Percentiles rank a stretch among this genome's conserved stretches.
These are phyloP conservation scores for Siniperca scherzeri DNA, from an alignment of 2,797 vertebrate genomes.

Conservation along the genomic window DNA sequence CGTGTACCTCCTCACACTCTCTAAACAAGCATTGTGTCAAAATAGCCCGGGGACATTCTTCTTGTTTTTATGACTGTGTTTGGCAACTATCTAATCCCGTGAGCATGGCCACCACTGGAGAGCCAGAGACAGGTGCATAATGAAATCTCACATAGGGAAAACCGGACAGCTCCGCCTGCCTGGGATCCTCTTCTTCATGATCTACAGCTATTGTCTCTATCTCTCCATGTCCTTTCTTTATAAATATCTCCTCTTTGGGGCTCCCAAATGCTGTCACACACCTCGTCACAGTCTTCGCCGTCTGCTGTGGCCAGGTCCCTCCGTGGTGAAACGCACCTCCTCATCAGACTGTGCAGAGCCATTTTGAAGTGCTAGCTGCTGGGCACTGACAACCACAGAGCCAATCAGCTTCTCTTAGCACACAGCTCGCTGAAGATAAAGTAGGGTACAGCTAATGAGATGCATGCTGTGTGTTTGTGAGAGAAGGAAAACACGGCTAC, in stretches of 20 bases:
- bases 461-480: slow-evolving; percentile 40
- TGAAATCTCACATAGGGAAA: slow-evolving; percentile 72
- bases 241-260: slow-evolving; percentile 20
- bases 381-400: slow-evolving; percentile 46
- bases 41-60: slow-evolving; percentile 46
- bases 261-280: slow-evolving; percentile 35
- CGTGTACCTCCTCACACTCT: slow-evolving; percentile 18
- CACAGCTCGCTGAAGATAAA: slow-evolving; percentile 54
- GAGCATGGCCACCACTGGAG: slow-evolving; percentile 55
- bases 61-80: slow-evolving; percentile 61
- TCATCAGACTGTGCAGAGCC: slow-evolving; percentile 53
- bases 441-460: slow-evolving; percentile 56
- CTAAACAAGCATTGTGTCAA: slow-evolving; percentile 58
- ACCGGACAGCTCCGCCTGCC: slow-evolving; percentile 61
- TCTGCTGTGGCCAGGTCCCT: slow-evolving; percentile 28
- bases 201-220: slow-evolving; percentile 47
- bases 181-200: slow-evolving; percentile 47
- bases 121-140: slow-evolving; percentile 70
- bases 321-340: slow-evolving; percentile 12
- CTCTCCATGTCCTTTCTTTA: slow-evolving; percentile 15
- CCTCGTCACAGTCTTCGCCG: not conserved
- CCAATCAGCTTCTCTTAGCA: slow-evolving; percentile 60
- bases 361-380: slow-evolving; percentile 67
- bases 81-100: slow-evolving; percentile 72
- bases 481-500: slow-evolving; percentile 27